Base-by-base conservation (phyloP, 2,888 invertebrate species). In the Pasiphila rectangulata region DNA sequence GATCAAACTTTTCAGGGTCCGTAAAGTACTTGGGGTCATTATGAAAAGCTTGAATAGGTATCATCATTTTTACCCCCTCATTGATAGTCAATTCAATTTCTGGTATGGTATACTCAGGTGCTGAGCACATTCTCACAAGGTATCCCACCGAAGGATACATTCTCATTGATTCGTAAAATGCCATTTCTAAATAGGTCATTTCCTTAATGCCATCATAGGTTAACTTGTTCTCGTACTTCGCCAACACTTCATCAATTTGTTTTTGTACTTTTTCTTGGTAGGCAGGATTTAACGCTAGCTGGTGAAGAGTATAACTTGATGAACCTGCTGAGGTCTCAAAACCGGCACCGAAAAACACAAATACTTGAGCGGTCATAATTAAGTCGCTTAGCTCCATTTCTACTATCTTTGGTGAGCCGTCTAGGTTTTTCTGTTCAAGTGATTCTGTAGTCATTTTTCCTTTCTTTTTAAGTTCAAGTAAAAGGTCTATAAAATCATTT, bases 271-370 rank as follows among this genome's bases (percentile, higher is more conserved):
- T 87, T 38, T 69, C 67, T 57, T 90, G 90, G 20, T 75, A 77
- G 2, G 88, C 82, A 1, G 82, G 82, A 58, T 89, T 69, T 12
- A 78, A 82, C 16, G 90, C 89, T 5, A 90, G 62, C 52, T 84
- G 79, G 55, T 89, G 89, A n/a, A 88, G 65, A 1, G 83, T 75
- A 35, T 79, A 88, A 69, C 88, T 86, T 0, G 90, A 80, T 2
- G 87, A 79, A 1, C 85, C 83, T 0, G 90, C 89, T 0, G 90
- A 90, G 1, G 90, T 90, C 62, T 90, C 90, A 56, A 87, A 90
- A 4, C 90, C 90, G 43, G 89, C 90, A 10, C 79, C 87, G 32
- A 88, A 87, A 55, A 87, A 87, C 3, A 84, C 77, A 58, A 88
- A 86, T 0, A 79, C 78, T 70, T 86, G 87, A 2, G 87, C 83